A percentile compares a stretch with the other conserved stretches of the same genome.
phyloP scores from a whole-genome alignment of 2,888 invertebrate species.

The Callinectes sapidus region DNA sequence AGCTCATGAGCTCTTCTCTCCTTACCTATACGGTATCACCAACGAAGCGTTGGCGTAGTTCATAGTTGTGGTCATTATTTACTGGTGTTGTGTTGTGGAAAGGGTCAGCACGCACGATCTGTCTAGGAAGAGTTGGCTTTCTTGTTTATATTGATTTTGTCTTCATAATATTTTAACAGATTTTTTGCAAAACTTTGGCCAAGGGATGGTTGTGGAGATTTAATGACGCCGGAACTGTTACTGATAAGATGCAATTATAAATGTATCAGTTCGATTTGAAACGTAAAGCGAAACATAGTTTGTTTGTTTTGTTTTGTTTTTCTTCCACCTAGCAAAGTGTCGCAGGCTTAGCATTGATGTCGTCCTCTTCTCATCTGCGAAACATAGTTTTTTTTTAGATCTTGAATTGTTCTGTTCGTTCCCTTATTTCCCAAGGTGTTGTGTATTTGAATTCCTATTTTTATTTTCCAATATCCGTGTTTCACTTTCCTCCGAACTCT shows the following conservation, averaged over 20 bases:
- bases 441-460: slow-evolving; percentile 35
- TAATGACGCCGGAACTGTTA: neutral
- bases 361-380: neutral
- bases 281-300: neutral
- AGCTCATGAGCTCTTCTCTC: neutral
- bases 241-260: neutral
- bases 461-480: slow-evolving; percentile 31
- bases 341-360: neutral
- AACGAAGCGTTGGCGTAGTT: neutral
- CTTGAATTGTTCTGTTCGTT: slow-evolving; percentile 3
- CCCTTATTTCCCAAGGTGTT: slow-evolving; percentile 30
- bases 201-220: neutral
- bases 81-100: neutral
- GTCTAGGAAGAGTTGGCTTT: neutral
- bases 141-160: neutral
- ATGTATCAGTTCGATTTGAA: neutral
- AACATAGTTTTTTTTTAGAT: neutral
- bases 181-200: neutral
- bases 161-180: neutral
- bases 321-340: neutral
- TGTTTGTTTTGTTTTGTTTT: neutral
- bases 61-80: neutral
- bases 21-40: neutral
- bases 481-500: slow-evolving; percentile 19
- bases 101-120: neutral